Evolutionary conservation across 2,113 vertebrate species (phyloP).

Genomic region (Mus pahari): DNA sequence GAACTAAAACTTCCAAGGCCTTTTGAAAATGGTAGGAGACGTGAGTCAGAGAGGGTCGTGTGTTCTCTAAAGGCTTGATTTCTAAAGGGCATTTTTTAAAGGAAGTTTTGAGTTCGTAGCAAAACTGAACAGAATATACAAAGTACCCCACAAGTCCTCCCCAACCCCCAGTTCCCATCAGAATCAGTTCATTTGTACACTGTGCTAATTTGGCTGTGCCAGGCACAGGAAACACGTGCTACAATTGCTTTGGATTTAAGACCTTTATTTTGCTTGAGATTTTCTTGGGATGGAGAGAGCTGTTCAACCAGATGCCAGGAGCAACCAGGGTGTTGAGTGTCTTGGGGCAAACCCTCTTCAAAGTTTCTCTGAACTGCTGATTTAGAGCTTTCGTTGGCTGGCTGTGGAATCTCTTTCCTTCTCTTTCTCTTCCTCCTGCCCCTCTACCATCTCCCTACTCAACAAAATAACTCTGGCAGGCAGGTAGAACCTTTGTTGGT

Average conservation of each 20-base stretch:
- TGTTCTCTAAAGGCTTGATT: background rate
- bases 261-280: background rate
- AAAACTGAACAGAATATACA: background rate
- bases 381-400: background rate
- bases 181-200: background rate
- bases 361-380: background rate
- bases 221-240: background rate
- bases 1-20: background rate
- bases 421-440: fast-evolving
- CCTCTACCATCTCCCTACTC: background rate
- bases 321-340: fast-evolving
- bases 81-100: background rate
- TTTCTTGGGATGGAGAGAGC: background rate
- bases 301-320: background rate
- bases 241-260: background rate
- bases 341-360: background rate
- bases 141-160: no score
- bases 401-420: background rate
- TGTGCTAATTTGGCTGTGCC: background rate
- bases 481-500: background rate
- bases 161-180: background rate
- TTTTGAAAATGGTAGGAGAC: background rate
- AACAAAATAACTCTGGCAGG: background rate
- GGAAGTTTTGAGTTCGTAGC: constrained; percentile 15
- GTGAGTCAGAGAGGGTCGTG: background rate